A percentile compares a stretch with the other conserved stretches of the same genome.
Conservation (phyloP, 2,113 vertebrate species). For the Brachypteracias leptosomus region DNA sequence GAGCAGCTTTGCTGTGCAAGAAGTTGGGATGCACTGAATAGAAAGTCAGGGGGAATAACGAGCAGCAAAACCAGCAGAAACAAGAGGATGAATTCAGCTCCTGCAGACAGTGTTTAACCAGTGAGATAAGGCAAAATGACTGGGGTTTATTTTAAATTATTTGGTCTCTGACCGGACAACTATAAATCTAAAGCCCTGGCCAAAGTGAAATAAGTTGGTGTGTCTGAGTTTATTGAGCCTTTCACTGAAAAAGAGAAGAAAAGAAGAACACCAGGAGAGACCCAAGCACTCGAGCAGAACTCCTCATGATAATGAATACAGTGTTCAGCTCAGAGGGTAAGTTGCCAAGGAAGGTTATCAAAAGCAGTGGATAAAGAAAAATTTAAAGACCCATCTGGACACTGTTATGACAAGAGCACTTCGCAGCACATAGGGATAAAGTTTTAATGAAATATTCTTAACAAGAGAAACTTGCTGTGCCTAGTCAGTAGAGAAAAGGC, state of each 20-base stretch:
- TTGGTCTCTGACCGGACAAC: background rate
- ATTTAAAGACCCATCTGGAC: conserved; percentile 47
- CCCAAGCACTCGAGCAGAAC: background rate
- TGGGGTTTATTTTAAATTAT: background rate
- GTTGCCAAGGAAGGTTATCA: conserved; percentile 33
- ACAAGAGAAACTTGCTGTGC: background rate
- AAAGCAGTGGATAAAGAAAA: conserved; percentile 1
- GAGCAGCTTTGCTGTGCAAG: background rate
- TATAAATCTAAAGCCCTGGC: background rate
- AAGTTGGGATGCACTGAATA: background rate
- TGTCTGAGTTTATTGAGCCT: background rate
- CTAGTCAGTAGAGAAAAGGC: background rate
- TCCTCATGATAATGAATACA: background rate
- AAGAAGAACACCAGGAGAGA: background rate
- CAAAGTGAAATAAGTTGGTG: background rate
- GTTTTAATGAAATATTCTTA: conserved; percentile 38
- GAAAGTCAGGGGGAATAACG: background rate
- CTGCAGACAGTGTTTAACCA: background rate
- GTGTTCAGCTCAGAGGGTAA: background rate
- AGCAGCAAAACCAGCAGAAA: background rate
- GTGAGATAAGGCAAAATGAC: background rate
- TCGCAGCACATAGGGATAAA: background rate
- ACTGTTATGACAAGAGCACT: background rate
- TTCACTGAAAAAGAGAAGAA: background rate
- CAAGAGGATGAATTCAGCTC: conserved; percentile 23